Base-by-base conservation (phyloP, 2,113 vertebrate genomes). In the Anoplopoma fimbria region DNA sequence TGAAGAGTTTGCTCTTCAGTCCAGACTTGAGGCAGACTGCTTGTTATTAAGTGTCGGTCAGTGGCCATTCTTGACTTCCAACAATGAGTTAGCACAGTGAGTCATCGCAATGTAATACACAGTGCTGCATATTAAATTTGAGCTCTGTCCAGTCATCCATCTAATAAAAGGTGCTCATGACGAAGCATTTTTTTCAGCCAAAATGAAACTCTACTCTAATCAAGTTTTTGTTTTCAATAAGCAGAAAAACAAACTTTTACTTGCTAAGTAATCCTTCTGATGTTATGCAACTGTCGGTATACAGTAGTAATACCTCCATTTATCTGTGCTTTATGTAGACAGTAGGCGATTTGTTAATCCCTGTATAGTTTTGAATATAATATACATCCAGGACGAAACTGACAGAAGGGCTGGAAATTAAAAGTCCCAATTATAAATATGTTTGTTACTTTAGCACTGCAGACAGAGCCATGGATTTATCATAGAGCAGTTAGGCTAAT, bases 11-110 rank as follows among this genome's bases (percentile, higher is more conserved):
- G 13, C 9, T 47, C 21, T 34, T 47, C 40, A 49, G 57, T 47
- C 42, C 2, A 36, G 31, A 53, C 73, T 34, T 6, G 17, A 62
- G 27, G 25, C 57, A 34, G 38, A 74, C 51, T 33, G 57, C 57
- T 29, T 25, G 34, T 38, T 75, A 51, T 36, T 51, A 63, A 75
- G 27, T 58, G 60, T 25, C 53, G 42, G 62, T n/a, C 53, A 57
- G 62, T n/a, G 51, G n/a, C 19, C 6, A 42, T 21, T 61, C 55
- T 57, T 25, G 58, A 33, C 3, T 19, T n/a, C 25, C 21, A 17
- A 25, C 33, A 58, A 9, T 31, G n/a, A 9, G 42, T 55, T 29
- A 14, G 25, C 25, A 27, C 23, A 4, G 36, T 73, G 78, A 47
- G 23, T 67, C 69, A 61, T 69, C 53, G 4, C 21, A 69, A 6